Conservation (phyloP, 2,888 invertebrate genomes). For the Leptogaster cylindrica region DNA sequence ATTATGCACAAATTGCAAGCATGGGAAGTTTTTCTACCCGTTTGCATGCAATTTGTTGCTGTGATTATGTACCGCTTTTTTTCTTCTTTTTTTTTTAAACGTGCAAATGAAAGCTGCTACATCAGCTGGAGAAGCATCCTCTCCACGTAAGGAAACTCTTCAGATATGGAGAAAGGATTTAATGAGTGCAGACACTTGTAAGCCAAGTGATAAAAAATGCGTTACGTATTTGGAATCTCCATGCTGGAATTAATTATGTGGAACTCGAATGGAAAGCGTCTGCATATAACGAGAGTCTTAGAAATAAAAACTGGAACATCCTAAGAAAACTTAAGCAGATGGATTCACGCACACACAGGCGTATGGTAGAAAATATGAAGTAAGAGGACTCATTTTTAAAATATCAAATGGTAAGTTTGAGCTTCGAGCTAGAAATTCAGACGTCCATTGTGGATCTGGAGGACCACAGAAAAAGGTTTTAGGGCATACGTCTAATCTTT, state of each 20-base stretch:
- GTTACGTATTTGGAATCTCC: constrained; percentile 2
- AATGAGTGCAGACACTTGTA: constrained; percentile 7
- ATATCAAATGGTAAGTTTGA: too few relatives aligned
- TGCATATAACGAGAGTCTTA: too few relatives aligned
- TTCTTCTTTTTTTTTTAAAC: background rate
- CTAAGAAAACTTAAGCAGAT: background rate
- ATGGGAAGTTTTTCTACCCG: constrained; percentile 5
- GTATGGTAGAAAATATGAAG: too few relatives aligned
- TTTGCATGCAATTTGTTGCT: background rate
- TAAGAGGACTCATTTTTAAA: too few relatives aligned
- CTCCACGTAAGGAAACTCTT: background rate
- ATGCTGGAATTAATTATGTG: too few relatives aligned
- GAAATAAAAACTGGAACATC: too few relatives aligned
- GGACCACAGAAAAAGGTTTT: too few relatives aligned
- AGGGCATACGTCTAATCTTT: too few relatives aligned
- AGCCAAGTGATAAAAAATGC: background rate
- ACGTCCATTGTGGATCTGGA: too few relatives aligned
- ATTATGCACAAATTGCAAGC: constrained; percentile 10
- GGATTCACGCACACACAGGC: background rate
- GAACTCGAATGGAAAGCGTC: too few relatives aligned
- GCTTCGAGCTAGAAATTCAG: too few relatives aligned
- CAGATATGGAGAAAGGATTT: background rate
- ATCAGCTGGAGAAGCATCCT: background rate
- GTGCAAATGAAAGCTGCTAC: background rate
- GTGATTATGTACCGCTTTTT: background rate